Percentiles rank a stretch among this genome's conserved stretches.
Evolutionary conservation across 2,113 vertebrate species (phyloP).

Genomic region (Dermatemys mawii): DNA sequence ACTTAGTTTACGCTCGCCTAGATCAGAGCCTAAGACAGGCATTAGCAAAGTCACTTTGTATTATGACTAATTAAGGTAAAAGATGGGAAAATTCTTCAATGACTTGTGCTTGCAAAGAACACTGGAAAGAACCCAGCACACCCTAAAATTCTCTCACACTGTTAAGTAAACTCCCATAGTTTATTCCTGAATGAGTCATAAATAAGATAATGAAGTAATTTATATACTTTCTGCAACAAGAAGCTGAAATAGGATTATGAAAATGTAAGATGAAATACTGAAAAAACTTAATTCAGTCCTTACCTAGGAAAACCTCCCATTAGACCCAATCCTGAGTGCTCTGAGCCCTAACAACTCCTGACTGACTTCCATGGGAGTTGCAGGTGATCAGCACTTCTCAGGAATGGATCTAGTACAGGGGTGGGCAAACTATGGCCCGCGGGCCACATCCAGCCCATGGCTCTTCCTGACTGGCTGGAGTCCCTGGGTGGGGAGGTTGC

Average conservation of each 20-base stretch:
- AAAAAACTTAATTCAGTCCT: neutral
- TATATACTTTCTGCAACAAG: neutral
- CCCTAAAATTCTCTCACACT: neutral
- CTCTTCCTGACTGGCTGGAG: too few relatives aligned
- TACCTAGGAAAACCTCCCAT: neutral
- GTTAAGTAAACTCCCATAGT: neutral
- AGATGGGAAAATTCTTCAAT: neutral
- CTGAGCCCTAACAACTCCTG: neutral
- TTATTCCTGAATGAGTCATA: fast-evolving
- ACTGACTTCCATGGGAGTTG: neutral
- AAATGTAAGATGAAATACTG: neutral
- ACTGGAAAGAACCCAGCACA: neutral
- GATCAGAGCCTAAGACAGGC: neutral
- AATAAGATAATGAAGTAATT: neutral
- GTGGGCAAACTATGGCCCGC: too few relatives aligned
- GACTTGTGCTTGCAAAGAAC: neutral
- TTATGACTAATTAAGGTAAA: neutral
- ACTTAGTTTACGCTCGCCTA: neutral
- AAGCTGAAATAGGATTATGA: neutral
- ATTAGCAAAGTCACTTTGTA: neutral
- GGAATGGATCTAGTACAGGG: neutral
- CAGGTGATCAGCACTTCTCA: neutral
- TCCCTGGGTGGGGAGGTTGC: too few relatives aligned
- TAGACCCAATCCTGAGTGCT: neutral
- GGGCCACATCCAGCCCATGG: too few relatives aligned